A percentile compares a stretch with the other conserved stretches of the same genome.
Evolutionary conservation across 2,113 vertebrate species (phyloP).

Genomic region (Cisticola juncidis): DNA sequence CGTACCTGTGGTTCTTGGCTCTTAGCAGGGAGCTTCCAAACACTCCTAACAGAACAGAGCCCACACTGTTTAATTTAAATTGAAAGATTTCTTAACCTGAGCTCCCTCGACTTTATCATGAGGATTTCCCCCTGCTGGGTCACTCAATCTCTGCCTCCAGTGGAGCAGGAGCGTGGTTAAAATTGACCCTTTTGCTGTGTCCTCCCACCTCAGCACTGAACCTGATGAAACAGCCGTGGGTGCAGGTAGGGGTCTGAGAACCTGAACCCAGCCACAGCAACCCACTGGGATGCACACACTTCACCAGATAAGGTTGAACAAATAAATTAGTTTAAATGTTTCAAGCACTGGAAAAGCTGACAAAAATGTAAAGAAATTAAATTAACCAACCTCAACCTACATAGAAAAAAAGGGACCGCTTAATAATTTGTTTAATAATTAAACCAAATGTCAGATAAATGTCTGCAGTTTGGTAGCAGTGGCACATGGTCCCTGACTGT

Average conservation of each 20-base stretch:
- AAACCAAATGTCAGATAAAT: not conserved
- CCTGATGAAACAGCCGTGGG: not conserved
- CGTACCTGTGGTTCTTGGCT: not conserved
- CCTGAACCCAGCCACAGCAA: not conserved
- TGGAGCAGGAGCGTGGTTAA: not conserved
- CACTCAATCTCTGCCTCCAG: not conserved
- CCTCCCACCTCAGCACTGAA: not conserved
- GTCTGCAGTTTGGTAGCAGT: not conserved
- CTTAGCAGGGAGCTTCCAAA: not conserved
- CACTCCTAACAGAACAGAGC: not conserved
- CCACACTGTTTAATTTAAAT: constrained; percentile 1
- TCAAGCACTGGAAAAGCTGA: not conserved
- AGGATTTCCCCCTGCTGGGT: not conserved
- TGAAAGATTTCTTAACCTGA: constrained; percentile 3
- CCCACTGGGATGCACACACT: not conserved
- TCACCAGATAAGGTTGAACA: not conserved
- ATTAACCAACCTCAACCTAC: not conserved
- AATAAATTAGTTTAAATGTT: not conserved
- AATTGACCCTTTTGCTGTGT: not conserved
- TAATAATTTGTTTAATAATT: not conserved
- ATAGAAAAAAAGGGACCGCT: not conserved
- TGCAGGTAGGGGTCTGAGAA: not conserved
- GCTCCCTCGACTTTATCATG: not conserved
- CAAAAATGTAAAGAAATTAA: not conserved
- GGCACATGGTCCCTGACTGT: accelerated